Percentiles rank a stretch among this genome's conserved stretches.
These are phyloP conservation scores for Thumatha senex DNA, from an alignment of 2,888 invertebrate genomes.

Conservation along the genomic window DNA sequence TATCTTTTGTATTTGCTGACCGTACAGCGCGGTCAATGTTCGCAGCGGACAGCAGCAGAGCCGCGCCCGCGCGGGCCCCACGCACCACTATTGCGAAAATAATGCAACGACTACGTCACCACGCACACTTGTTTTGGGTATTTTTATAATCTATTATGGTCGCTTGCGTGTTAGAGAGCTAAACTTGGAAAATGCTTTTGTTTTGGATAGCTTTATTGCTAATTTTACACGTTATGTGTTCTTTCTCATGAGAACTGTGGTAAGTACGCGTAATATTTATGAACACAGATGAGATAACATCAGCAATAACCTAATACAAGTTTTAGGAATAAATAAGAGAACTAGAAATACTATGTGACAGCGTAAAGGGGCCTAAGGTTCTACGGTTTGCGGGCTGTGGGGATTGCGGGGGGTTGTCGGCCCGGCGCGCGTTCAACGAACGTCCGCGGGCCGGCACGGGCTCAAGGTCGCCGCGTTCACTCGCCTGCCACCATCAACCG, in stretches of 20 bases:
- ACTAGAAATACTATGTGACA: not conserved
- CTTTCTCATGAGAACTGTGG: slow-evolving; percentile 2
- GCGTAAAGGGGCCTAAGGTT: slow-evolving; percentile 31
- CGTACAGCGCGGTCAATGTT: slow-evolving; percentile 66
- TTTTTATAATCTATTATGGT: slow-evolving; percentile 36
- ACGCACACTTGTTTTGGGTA: slow-evolving; percentile 45
- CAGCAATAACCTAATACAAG: no score
- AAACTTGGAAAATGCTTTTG: slow-evolving; percentile 31
- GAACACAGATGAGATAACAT: no score
- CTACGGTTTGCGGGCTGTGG: slow-evolving; percentile 31
- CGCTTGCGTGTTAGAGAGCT: slow-evolving; percentile 28
- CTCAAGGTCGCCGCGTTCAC: slow-evolving; percentile 79
- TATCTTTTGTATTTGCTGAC: slow-evolving; percentile 34
- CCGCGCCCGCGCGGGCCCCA: slow-evolving; percentile 60
- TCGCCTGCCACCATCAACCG: slow-evolving; percentile 51
- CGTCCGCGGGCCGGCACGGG: slow-evolving; percentile 78
- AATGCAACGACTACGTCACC: slow-evolving; percentile 56
- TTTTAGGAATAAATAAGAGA: not conserved
- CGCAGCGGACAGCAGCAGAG: slow-evolving; percentile 44
- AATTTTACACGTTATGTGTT: slow-evolving; percentile 16
- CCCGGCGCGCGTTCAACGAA: slow-evolving; percentile 76
- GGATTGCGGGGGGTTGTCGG: slow-evolving; percentile 29
- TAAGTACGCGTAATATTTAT: slow-evolving; percentile 5
- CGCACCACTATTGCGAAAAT: slow-evolving; percentile 66
- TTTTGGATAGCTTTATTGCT: slow-evolving; percentile 28